Base-by-base conservation (phyloP, 2,888 invertebrate genomes). In the Conus canariensis region DNA sequence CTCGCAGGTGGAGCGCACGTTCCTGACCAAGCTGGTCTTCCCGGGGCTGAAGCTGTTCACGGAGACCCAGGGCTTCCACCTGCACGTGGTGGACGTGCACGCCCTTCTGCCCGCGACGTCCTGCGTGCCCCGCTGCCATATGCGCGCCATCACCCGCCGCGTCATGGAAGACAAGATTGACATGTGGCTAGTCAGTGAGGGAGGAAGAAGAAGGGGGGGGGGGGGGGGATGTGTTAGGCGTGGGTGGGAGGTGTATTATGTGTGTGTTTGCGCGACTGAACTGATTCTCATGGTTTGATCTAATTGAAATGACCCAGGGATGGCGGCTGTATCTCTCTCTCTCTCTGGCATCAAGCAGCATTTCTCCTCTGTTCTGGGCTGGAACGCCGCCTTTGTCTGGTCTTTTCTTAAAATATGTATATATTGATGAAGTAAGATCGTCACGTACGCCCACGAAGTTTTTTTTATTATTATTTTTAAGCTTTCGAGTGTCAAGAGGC, bases 81-180 rank as follows among this genome's bases (percentile, higher is more conserved):
- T 89, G 60, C 58, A 89, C 25, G 58, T 89, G 70, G n/a, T 85
- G 59, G 89, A 89, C 85, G 25, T 70, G 1, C 89, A 89, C 89
- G 22, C 70, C 67, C 85, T 83, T 4, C 77, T 74, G 74, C 56
- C 67, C 88, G n/a, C 82, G 16, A 56, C 82, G 25, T 14, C 14
- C 88, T 67, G 14, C 83, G 16, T n/a, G 64, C 88, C 74, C 22
- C 30, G 16, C 0, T 0, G 14, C 22, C 59, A 85, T 30, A 22
- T 85, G 14, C 74, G 19, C 4, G 16, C n/a, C 74, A 70, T 85
- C 85, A 58, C 25, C 12, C 85, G 9, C 8, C 60, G 12, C 2
- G 85, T 25, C 58, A 70, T 85, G 58, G n/a, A 58, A 0, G 74
- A 89, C 25, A 22, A 59, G 74, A 30, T 89, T 25, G 85, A 45